These are phyloP conservation scores for Cirrhinus molitorella DNA, from an alignment of 2,797 vertebrate genomes.

Conservation along the genomic window DNA sequence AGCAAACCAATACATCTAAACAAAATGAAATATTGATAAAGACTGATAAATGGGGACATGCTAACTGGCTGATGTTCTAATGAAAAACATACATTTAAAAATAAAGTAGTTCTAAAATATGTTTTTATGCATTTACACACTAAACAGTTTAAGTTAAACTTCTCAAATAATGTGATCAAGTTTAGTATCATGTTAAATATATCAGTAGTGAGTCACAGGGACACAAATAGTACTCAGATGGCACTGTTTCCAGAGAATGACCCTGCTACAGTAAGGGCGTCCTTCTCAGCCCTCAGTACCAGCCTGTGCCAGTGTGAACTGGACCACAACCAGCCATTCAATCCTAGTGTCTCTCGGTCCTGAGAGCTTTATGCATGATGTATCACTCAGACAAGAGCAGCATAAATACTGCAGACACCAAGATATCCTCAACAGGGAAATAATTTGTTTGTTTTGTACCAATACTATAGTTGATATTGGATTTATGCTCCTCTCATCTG, in stretches of 20 bases:
- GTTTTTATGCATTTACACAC: neutral
- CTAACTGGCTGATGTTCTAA: neutral
- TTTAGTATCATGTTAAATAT: neutral
- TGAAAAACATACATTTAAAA: neutral
- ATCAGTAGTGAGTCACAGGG: slow-evolving; percentile 16
- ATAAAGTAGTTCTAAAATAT: neutral
- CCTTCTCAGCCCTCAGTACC: neutral
- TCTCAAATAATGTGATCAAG: neutral
- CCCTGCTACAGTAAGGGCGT: neutral
- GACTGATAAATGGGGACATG: neutral
- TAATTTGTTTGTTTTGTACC: neutral
- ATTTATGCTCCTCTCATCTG: neutral
- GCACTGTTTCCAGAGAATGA: slow-evolving; percentile 19
- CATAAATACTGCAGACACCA: slow-evolving; percentile 7
- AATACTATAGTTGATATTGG: neutral
- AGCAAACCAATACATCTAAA: too few species aligned
- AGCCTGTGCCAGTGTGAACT: slow-evolving; percentile 16
- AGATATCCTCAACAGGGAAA: slow-evolving; percentile 1
- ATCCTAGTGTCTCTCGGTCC: slow-evolving; percentile 9
- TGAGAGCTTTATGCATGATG: slow-evolving; percentile 23
- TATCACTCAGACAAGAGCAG: neutral
- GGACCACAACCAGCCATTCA: slow-evolving; percentile 14
- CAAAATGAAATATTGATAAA: too few species aligned
- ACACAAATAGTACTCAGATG: slow-evolving; percentile 6
- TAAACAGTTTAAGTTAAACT: neutral